Base-by-base conservation (phyloP, 2,888 invertebrate species). In the Cerastoderma edule region DNA sequence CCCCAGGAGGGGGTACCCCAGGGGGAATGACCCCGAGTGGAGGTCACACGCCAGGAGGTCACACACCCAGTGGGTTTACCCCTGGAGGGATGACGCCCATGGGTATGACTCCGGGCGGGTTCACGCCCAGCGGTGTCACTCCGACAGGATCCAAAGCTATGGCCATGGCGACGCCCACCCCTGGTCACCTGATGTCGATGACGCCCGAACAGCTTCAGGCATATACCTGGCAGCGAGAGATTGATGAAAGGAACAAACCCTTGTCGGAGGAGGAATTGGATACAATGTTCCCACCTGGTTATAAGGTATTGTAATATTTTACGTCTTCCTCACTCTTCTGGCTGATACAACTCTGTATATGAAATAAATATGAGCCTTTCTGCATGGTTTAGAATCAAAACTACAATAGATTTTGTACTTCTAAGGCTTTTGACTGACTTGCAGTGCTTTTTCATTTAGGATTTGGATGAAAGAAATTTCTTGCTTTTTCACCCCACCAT, bases 201-300 rank as follows among this genome's bases (percentile, higher is more conserved):
- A 99, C 99, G 0, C 99, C 99, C 0, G 99, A 99, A 93, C 99
- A 99, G 93, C 94, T 99, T 81, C 99, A 99, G 93, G 98, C 98
- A 0, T 99, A 97, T 92, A 95, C 98, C 33, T 98, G 98, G 98
- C 99, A 99, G 93, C 95, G 98, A 88, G 99, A 99, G 93, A 99
- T 99, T 75, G 99, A 99, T 90, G 99, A 99, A 92, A 95, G 99
- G 74, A 99, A 99, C 93, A 94, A 99, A 83, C 99, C 99, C 0
- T 95, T 98, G 87, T 96, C 97, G 0, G 99, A 99, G 90, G 99
- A 99, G 91, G 99, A 99, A 93, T 94, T 99, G 71, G 99, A 99
- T 93, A 95, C 97, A 81, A 96, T 99, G 95, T 99, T 99, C 93
- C 99, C 99, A 69, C 96, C 98, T 16, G 99, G 99, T 75, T 99